Conservation (phyloP, 2,797 vertebrate species). For the Hippocampus kuda region DNA sequence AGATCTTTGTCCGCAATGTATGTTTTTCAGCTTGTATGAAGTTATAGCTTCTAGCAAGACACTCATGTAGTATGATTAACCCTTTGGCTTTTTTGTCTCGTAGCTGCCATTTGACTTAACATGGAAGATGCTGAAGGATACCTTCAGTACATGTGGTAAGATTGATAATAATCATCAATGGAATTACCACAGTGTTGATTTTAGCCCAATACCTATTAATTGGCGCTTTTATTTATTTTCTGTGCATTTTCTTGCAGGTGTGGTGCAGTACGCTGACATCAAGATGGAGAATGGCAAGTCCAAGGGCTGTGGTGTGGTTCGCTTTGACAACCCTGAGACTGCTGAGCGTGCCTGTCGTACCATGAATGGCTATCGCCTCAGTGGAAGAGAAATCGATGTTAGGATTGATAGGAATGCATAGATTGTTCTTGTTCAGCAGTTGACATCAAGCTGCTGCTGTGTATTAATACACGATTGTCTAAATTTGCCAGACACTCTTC, state of each 20-base stretch:
- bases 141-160: constrained; percentile 92
- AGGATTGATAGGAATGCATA: constrained; percentile 93
- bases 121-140: constrained; percentile 98
- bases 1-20: constrained; percentile 98
- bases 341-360: constrained; percentile 88
- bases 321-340: constrained; percentile 90
- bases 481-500: constrained; percentile 14
- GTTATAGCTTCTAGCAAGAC: not conserved
- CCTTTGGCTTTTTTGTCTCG: constrained; percentile 26
- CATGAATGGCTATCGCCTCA: constrained; percentile 94
- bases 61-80: not conserved
- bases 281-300: constrained; percentile 99
- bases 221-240: not conserved
- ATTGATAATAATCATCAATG: not conserved
- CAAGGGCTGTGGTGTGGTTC: constrained; percentile 92
- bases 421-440: constrained; percentile 34
- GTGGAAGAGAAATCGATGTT: constrained; percentile 91
- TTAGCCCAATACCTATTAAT: not conserved
- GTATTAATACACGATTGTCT: not conserved
- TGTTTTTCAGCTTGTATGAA: constrained; percentile 39
- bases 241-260: constrained; percentile 63
- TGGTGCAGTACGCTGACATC: constrained; percentile 93
- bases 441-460: constrained; percentile 28
- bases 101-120: constrained; percentile 97
- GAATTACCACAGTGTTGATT: not conserved